Conservation (phyloP, 1,140 invertebrate genomes). For the Listronotus bonariensis region DNA sequence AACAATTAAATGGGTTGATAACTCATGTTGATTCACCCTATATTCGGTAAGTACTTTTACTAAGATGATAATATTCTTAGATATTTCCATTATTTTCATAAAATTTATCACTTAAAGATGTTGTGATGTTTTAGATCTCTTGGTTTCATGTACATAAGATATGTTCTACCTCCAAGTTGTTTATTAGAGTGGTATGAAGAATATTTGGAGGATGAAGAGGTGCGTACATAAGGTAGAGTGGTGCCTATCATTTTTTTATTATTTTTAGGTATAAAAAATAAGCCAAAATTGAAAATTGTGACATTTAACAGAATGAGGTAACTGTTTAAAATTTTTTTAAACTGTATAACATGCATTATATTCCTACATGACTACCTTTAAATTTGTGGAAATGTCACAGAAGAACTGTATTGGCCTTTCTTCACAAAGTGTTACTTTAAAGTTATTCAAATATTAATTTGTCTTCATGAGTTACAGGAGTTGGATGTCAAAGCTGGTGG, state of each 20-base stretch:
- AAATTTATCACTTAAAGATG: background rate
- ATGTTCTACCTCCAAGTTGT: slow-evolving; percentile 94
- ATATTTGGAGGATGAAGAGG: slow-evolving; percentile 94
- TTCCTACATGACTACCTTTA: background rate
- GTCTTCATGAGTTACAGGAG: slow-evolving; percentile 63
- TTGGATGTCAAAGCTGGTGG: slow-evolving; percentile 97
- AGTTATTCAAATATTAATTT: slow-evolving; percentile 2
- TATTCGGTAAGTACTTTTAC: slow-evolving; percentile 61
- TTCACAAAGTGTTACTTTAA: background rate
- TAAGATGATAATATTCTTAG: background rate
- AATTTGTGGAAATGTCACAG: background rate
- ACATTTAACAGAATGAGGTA: no score
- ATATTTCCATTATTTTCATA: background rate
- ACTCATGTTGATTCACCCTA: slow-evolving; percentile 97
- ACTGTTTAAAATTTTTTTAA: no score
- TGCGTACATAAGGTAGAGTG: slow-evolving; percentile 59
- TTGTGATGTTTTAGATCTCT: slow-evolving; percentile 72
- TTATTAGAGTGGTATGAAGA: slow-evolving; percentile 96
- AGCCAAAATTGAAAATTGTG: background rate
- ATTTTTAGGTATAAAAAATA: slow-evolving; percentile 23
- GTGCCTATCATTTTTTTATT: slow-evolving; percentile 38
- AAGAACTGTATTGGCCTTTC: background rate
- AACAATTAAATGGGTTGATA: slow-evolving; percentile 95
- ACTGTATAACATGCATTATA: background rate
- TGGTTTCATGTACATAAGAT: slow-evolving; percentile 81